Evolutionary conservation across 2,797 vertebrate species (phyloP).

Genomic region (Moxostoma hubbsi): DNA sequence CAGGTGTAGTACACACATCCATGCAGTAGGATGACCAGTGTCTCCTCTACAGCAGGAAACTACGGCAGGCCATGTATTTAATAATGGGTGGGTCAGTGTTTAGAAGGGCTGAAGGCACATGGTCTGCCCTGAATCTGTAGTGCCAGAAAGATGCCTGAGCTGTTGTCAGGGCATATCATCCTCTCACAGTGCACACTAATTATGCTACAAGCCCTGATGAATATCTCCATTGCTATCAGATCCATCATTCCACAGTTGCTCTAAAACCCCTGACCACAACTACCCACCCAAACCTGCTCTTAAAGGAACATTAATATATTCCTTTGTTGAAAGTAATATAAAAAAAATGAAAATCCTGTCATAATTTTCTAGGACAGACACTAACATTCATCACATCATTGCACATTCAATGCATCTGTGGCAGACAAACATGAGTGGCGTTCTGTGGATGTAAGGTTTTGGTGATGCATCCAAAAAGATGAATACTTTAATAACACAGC

Average conservation of each 20-base stretch:
- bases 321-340: too few relatives aligned
- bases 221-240: constrained; percentile 59
- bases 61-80: constrained; percentile 16
- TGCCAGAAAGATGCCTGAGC: constrained; percentile 48
- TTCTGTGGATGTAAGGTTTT: too few relatives aligned
- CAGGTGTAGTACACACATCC: not conserved
- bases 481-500: too few relatives aligned
- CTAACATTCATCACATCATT: too few relatives aligned
- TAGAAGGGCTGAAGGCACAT: constrained; percentile 13
- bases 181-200: constrained; percentile 38
- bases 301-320: not conserved
- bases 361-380: too few relatives aligned
- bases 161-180: constrained; percentile 12
- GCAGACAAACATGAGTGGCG: too few relatives aligned
- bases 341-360: too few relatives aligned
- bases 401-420: too few relatives aligned
- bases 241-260: constrained; percentile 41
- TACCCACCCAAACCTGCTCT: constrained; percentile 8
- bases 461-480: too few relatives aligned
- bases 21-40: not conserved
- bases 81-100: constrained; percentile 25
- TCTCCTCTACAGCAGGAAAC: not conserved
- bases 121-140: constrained; percentile 12
- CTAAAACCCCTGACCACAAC: not conserved
- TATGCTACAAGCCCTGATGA: constrained; percentile 49